phyloP scores from a whole-genome alignment of 2,113 vertebrate species.

The Plotosus lineatus region DNA sequence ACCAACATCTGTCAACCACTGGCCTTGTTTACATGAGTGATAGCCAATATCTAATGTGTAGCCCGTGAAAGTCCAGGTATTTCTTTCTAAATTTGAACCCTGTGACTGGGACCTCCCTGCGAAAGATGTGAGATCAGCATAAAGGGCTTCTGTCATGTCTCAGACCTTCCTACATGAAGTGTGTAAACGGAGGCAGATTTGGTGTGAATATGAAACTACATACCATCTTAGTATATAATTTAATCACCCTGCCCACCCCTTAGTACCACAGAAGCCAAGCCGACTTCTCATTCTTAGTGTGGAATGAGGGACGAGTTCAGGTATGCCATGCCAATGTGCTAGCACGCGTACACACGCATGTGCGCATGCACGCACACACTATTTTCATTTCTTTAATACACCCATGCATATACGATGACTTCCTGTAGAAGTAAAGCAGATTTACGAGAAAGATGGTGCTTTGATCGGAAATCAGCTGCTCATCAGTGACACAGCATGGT shows the following conservation, averaged over 20 bases:
- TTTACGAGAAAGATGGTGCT: neutral
- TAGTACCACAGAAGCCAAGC: no score
- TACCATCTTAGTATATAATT: no score
- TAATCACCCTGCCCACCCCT: no score
- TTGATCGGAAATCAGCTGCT: neutral
- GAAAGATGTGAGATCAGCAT: neutral
- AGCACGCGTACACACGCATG: no score
- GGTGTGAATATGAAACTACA: neutral
- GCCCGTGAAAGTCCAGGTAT: neutral
- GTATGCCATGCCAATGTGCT: no score
- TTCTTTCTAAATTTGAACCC: no score
- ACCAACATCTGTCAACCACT: neutral
- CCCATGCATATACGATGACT: neutral
- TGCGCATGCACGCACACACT: neutral
- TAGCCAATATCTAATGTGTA: neutral
- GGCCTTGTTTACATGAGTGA: neutral
- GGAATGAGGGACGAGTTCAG: neutral
- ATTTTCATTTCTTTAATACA: slow-evolving; percentile 7
- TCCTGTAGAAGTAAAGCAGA: neutral
- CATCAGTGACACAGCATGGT: neutral
- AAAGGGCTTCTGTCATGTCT: neutral
- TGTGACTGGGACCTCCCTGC: no score
- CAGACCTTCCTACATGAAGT: neutral
- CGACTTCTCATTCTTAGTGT: neutral
- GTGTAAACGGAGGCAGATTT: neutral